Base-by-base conservation (phyloP, 2,888 invertebrate genomes). In the Drosophila testacea region DNA sequence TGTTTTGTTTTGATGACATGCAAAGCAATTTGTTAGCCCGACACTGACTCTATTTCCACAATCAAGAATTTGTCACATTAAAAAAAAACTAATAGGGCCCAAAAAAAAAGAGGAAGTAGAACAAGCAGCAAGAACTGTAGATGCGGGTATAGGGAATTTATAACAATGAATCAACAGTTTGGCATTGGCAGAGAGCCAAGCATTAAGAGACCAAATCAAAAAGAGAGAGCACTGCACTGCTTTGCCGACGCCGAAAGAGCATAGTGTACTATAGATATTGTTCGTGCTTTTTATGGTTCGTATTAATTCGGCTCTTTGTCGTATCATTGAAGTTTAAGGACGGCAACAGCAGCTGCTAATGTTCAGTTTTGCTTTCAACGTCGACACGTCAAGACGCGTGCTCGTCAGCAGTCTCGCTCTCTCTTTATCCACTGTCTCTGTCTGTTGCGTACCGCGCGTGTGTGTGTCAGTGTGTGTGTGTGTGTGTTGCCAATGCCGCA, bases 141-240 rank as follows among this genome's bases (percentile, higher is more conserved):
- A 51, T 56, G 41, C 48, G 30, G 56, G 41, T 48, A 59, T 3
- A 46, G 27, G 42, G 36, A 38, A 54, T 48, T 63, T 64, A 44
- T 39, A 44, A 34, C 57, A 46, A 51, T 65, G 85, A 85, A 85
- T 85, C 85, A 85, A 85, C 85, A 85, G 85, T 85, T 85, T 85
- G 85, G 84, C 77, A 69, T 54, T 69, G 64, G 7, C 72, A 74
- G 61, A 62, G 69, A 65, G 47, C 46, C 48, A 39, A 16, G 41
- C 10, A 27, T 30, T 30, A 51, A 64, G 56, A 56, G 27, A 54
- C 1, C 10, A 27, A 36, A 0, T 7, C 41, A 64, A 28, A 11
- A 63, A 63, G 70, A 9, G 56, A 60, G 70, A 60, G 56, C 36
- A 48, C 16, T 28, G 55, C 69, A 80, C 85, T 85, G 85, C 85